Evolutionary conservation across 2,888 invertebrate species (phyloP).

Genomic region (Sphecodes monilicornis): DNA sequence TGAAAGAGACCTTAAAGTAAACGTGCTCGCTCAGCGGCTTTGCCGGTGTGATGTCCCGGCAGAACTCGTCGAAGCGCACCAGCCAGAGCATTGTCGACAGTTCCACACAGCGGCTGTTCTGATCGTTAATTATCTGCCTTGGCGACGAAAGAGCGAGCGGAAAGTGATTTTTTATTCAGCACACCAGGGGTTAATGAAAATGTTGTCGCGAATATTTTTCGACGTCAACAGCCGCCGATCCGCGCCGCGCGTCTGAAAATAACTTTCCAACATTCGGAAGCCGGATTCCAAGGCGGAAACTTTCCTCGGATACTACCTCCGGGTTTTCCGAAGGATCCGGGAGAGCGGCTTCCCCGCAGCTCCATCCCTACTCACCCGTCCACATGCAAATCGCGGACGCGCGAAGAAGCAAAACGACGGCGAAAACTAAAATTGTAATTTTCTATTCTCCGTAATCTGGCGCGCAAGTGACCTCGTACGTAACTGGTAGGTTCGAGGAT

Average conservation of each 20-base stretch:
- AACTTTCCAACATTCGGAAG: constrained; percentile 7
- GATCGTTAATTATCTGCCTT: constrained; percentile 42
- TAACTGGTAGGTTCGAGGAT: background rate
- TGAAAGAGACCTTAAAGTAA: background rate
- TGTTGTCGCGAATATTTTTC: constrained; percentile 35
- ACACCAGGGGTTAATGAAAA: constrained; percentile 34
- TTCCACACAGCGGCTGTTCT: background rate
- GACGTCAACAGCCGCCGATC: background rate
- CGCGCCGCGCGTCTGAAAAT: constrained; percentile 20
- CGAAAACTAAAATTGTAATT: constrained; percentile 43
- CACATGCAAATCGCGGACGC: constrained; percentile 46
- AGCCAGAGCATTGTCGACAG: constrained; percentile 9
- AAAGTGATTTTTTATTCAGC: constrained; percentile 27
- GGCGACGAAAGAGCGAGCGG: background rate
- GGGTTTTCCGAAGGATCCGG: constrained; percentile 24
- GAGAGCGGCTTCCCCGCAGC: background rate
- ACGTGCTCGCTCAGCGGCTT: background rate
- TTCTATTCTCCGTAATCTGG: constrained; percentile 41
- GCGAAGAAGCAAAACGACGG: constrained; percentile 40
- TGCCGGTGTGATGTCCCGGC: background rate
- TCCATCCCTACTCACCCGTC: background rate
- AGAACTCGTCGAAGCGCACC: background rate
- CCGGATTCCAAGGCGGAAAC: constrained; percentile 9
- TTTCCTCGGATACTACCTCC: constrained; percentile 8
- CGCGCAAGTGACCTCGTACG: constrained; percentile 35